Percentiles rank a stretch among this genome's conserved stretches.
These are phyloP conservation scores for Hippocampus barbouri DNA, from an alignment of 2,113 vertebrate genomes.

Conservation along the genomic window DNA sequence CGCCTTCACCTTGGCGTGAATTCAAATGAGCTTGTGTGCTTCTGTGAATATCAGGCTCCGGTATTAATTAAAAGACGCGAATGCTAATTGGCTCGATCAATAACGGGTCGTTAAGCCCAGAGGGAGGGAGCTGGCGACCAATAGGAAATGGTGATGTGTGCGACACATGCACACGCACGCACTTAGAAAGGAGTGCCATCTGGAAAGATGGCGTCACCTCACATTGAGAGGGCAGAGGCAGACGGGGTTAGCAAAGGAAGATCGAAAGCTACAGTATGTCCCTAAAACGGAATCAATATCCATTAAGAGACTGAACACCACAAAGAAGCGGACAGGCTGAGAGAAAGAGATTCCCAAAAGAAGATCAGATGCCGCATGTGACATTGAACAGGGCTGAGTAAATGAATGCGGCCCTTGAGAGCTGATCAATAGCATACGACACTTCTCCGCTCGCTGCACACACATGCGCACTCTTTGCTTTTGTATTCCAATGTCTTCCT, in stretches of 20 bases:
- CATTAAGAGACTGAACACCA: slow-evolving; percentile 34
- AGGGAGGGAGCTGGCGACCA: slow-evolving; percentile 48
- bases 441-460: not conserved
- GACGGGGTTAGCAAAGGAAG: slow-evolving; percentile 28
- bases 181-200: slow-evolving; percentile 22
- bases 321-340: not conserved
- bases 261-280: slow-evolving; percentile 43
- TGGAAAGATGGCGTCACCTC: slow-evolving; percentile 25
- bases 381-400: slow-evolving; percentile 29
- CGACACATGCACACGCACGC: slow-evolving; percentile 25
- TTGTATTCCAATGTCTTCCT: slow-evolving; percentile 7
- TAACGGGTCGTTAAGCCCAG: slow-evolving; percentile 59
- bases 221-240: slow-evolving; percentile 11
- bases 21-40: slow-evolving; percentile 35
- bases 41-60: slow-evolving; percentile 39
- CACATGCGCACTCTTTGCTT: not conserved
- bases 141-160: slow-evolving; percentile 67
- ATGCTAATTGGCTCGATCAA: slow-evolving; percentile 70
- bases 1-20: slow-evolving; percentile 38
- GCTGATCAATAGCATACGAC: slow-evolving; percentile 37
- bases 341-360: slow-evolving; percentile 22
- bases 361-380: slow-evolving; percentile 23
- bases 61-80: slow-evolving; percentile 71
- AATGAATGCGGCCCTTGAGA: slow-evolving; percentile 36
- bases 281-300: slow-evolving; percentile 56